Conservation (phyloP, 53 echinoderm and acorn worm species). For the Holothuria scabra region DNA sequence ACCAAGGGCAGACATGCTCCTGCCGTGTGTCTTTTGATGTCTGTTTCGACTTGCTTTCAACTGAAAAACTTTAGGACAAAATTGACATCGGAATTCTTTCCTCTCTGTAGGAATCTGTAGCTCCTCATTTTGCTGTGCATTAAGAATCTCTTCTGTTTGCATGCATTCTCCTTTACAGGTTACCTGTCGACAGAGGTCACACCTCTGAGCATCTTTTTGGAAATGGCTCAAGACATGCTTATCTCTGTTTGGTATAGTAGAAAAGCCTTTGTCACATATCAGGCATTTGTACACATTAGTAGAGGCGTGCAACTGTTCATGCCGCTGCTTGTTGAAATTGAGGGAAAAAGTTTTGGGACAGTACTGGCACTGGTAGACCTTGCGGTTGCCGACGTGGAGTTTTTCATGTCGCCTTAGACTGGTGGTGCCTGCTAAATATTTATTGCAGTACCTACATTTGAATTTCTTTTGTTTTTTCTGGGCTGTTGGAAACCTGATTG, state of each 20-base stretch:
- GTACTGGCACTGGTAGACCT: not conserved
- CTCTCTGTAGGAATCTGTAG: not conserved
- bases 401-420: slow-evolving; percentile 18
- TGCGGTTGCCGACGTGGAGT: slow-evolving; percentile 8
- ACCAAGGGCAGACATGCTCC: not conserved
- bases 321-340: slow-evolving; percentile 3
- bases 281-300: slow-evolving; percentile 14
- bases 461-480: not conserved
- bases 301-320: not conserved
- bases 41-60: slow-evolving; percentile 30
- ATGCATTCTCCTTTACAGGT: slow-evolving; percentile 40
- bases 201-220: slow-evolving; percentile 31
- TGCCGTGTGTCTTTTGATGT: slow-evolving; percentile 11
- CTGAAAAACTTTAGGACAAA: slow-evolving; percentile 12
- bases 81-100: not conserved
- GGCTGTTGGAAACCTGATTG: not conserved
- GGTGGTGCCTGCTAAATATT: not conserved
- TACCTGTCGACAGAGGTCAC: slow-evolving; percentile 40
- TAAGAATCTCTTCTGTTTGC: slow-evolving; percentile 21
- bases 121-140: not conserved
- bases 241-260: not conserved
- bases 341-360: slow-evolving; percentile 14
- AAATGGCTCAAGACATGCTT: slow-evolving; percentile 42
- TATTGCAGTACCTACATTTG: slow-evolving; percentile 28
- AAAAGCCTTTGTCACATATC: slow-evolving; percentile 21